These are phyloP conservation scores for Fistularia commersonii DNA, from an alignment of 2,797 vertebrate genomes.

Conservation along the genomic window DNA sequence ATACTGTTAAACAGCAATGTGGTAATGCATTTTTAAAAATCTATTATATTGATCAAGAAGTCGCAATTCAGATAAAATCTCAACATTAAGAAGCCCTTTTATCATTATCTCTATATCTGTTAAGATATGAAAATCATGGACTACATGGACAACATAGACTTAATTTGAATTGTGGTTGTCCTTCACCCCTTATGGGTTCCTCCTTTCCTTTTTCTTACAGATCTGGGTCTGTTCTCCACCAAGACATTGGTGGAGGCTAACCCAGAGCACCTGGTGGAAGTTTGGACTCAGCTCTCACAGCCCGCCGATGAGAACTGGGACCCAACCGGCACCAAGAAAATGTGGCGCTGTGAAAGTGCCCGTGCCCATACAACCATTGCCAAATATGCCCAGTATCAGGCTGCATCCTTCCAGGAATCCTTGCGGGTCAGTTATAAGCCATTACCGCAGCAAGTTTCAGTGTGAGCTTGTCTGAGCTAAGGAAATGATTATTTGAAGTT, in stretches of 20 bases:
- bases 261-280: conserved; percentile 97
- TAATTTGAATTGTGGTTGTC: too few relatives aligned
- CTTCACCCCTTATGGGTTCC: too few relatives aligned
- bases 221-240: conserved; percentile 97
- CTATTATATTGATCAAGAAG: too few relatives aligned
- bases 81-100: too few relatives aligned
- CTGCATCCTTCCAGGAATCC: conserved; percentile 97
- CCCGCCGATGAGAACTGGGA: conserved; percentile 99
- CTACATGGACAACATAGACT: too few relatives aligned
- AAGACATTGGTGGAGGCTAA: conserved; percentile 98
- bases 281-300: conserved; percentile 94
- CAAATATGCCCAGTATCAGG: conserved; percentile 98
- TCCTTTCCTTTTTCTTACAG: conserved; percentile 57
- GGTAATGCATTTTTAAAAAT: too few relatives aligned
- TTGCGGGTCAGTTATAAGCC: conserved; percentile 81
- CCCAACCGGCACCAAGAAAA: conserved; percentile 88
- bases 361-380: conserved; percentile 95
- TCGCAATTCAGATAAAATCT: too few relatives aligned
- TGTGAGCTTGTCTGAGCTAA: background rate
- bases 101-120: too few relatives aligned
- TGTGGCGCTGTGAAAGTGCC: conserved; percentile 97
- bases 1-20: too few relatives aligned
- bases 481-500: background rate
- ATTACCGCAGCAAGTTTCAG: background rate
- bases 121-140: too few relatives aligned